phyloP scores from a whole-genome alignment of 1,140 invertebrate species.

The Drosophila sulfurigaster region DNA sequence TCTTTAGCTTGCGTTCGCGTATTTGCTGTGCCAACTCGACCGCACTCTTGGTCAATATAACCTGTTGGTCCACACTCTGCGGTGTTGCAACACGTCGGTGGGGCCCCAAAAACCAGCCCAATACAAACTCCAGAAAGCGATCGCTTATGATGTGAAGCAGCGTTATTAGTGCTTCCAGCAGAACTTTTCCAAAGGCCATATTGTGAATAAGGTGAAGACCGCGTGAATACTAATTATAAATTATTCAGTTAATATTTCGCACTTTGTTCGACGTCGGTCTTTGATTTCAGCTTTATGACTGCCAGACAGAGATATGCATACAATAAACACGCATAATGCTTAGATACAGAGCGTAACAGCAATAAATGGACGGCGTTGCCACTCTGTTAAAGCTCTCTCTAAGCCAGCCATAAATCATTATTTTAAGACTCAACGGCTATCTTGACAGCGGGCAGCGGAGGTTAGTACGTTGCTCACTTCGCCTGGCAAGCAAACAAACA shows the following conservation, averaged over 20 bases:
- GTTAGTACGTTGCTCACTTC: background rate
- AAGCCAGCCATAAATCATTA: background rate
- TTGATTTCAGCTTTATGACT: constrained; percentile 6
- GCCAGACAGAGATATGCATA: background rate
- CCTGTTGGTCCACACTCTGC: constrained; percentile 85
- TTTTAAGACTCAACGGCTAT: background rate
- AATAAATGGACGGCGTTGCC: constrained; percentile 3
- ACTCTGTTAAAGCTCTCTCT: background rate
- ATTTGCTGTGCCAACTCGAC: constrained; percentile 88
- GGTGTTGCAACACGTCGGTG: constrained; percentile 85
- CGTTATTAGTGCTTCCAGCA: constrained; percentile 57
- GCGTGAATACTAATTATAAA: constrained; percentile 5
- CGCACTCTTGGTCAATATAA: constrained; percentile 88
- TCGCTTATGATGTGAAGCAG: constrained; percentile 71
- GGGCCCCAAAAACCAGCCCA: constrained; percentile 73
- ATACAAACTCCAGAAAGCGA: constrained; percentile 62
- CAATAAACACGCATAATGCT: no score
- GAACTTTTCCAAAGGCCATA: constrained; percentile 53
- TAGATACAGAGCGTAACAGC: background rate
- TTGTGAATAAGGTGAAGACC: background rate
- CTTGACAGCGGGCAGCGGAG: background rate
- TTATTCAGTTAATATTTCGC: constrained; percentile 2
- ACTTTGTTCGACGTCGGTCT: background rate
- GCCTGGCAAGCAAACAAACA: background rate
- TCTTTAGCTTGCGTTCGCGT: constrained; percentile 87